phyloP scores from a whole-genome alignment of 2,113 vertebrate genomes.

The Psilopsiagon aurifrons region DNA sequence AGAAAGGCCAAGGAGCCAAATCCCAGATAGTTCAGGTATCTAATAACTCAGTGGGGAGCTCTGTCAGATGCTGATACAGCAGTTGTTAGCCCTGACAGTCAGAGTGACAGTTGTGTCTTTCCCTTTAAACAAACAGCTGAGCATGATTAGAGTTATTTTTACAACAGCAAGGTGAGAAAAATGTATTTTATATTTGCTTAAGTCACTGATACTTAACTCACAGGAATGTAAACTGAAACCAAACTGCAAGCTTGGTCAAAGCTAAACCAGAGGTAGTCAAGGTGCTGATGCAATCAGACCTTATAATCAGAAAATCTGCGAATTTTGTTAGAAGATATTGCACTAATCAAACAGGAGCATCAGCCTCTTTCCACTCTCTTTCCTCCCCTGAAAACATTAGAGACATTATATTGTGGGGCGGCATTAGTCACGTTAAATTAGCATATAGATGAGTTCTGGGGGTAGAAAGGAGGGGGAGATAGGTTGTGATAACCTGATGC shows the following conservation, averaged over 20 bases:
- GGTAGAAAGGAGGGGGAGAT: conserved; percentile 71
- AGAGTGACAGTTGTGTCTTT: not conserved
- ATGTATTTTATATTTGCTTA: not conserved
- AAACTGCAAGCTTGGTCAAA: not conserved
- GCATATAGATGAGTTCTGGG: conserved; percentile 85
- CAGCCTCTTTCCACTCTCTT: conserved; percentile 60
- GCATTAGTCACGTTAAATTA: conserved; percentile 80
- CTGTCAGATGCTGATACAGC: not conserved
- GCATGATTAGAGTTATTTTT: not conserved
- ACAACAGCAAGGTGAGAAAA: not conserved
- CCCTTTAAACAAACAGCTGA: not conserved
- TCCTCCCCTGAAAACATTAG: conserved; percentile 73
- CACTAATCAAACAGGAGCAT: not conserved
- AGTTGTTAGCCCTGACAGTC: not conserved
- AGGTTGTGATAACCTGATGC: conserved; percentile 70
- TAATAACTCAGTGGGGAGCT: not conserved
- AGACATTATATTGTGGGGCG: conserved; percentile 76
- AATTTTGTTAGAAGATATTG: conserved; percentile 23
- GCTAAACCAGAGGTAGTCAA: not conserved
- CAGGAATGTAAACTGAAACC: not conserved
- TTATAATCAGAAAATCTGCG: not conserved
- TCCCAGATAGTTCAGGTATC: not conserved
- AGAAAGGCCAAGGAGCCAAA: not conserved
- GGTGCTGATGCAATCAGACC: not conserved
- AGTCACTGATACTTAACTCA: not conserved